Conservation (phyloP, 2,797 vertebrate genomes). For the Rhodeus uyekii region DNA sequence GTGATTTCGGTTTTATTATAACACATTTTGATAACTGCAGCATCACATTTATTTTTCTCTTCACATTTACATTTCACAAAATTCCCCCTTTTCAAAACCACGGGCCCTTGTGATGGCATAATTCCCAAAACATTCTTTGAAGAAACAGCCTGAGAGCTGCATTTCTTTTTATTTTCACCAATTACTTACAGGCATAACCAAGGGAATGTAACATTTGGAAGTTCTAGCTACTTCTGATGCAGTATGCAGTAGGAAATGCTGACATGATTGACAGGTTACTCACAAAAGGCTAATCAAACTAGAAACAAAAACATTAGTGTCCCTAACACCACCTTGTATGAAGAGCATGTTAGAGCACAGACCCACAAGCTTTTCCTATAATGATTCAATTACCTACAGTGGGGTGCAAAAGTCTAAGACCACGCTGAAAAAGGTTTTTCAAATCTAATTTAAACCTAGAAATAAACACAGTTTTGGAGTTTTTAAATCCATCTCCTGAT, state of each 20-base stretch:
- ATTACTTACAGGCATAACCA: slow-evolving; percentile 20
- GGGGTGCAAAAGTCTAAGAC: neutral
- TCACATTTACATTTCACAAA: slow-evolving; percentile 29
- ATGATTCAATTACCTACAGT: neutral
- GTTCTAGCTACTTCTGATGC: neutral
- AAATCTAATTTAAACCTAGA: neutral
- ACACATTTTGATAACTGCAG: slow-evolving; percentile 24
- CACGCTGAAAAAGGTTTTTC: neutral
- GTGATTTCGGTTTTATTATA: neutral
- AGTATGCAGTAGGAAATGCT: neutral
- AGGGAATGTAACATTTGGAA: slow-evolving; percentile 1
- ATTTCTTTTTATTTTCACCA: slow-evolving; percentile 32
- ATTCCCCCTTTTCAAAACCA: slow-evolving; percentile 4
- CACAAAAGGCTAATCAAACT: neutral
- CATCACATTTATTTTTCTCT: slow-evolving; percentile 9
- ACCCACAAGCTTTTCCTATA: neutral
- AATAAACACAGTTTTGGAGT: neutral
- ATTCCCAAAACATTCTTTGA: slow-evolving; percentile 31
- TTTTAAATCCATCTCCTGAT: neutral
- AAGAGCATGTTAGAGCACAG: neutral
- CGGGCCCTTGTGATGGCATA: neutral
- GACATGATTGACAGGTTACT: neutral
- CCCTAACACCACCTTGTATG: neutral
- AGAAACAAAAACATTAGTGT: neutral
- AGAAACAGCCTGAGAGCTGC: neutral